Evolutionary conservation across 2,113 vertebrate species (phyloP).

Genomic region (Rhipidura dahli): DNA sequence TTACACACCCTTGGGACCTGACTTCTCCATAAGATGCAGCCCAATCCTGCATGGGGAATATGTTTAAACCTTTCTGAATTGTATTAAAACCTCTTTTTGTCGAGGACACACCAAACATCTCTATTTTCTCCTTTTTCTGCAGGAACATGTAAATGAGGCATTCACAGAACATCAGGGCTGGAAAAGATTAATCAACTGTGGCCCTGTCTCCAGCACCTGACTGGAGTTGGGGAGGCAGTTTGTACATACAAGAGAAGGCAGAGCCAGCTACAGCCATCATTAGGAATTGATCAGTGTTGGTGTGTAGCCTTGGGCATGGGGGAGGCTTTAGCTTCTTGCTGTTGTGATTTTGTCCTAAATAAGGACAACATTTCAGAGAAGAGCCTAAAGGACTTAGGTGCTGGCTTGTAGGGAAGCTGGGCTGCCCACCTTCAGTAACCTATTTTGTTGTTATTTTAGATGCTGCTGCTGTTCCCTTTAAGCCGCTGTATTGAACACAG

Average conservation of each 20-base stretch:
- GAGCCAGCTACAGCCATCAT: not conserved
- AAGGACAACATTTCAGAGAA: not conserved
- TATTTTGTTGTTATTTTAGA: not conserved
- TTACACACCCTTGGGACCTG: not conserved
- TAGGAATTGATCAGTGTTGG: not conserved
- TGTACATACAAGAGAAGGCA: not conserved
- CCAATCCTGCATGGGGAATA: not conserved
- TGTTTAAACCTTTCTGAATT: not conserved
- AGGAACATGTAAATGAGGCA: not conserved
- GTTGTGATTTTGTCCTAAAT: not conserved
- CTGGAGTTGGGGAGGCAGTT: not conserved
- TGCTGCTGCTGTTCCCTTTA: not conserved
- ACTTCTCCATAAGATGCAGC: not conserved
- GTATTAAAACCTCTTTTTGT: not conserved
- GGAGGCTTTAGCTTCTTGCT: not conserved
- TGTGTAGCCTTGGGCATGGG: not conserved
- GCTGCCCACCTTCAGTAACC: not conserved
- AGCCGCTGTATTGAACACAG: not conserved
- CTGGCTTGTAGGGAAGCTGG: not conserved
- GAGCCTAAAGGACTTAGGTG: not conserved
- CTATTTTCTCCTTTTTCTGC: not conserved
- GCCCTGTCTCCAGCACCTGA: not conserved
- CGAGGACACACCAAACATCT: accelerated
- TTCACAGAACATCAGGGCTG: not conserved
- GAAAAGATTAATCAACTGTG: not conserved